phyloP scores from a whole-genome alignment of 2,113 vertebrate species.

The Chunga burmeisteri region DNA sequence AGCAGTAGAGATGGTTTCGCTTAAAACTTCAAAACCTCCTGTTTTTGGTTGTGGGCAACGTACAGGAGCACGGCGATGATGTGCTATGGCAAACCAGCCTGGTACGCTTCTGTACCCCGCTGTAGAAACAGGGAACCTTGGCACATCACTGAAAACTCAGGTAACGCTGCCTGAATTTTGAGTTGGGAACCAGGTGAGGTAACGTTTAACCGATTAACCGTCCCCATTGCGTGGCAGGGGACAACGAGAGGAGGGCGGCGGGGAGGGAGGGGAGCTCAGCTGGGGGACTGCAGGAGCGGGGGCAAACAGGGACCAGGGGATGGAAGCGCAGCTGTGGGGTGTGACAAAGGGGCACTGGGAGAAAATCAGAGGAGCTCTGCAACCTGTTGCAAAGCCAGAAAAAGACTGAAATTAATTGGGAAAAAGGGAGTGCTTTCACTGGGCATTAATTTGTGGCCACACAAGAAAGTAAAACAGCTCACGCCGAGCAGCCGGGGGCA shows the following conservation, averaged over 20 bases:
- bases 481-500: background rate
- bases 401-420: background rate
- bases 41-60: background rate
- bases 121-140: background rate
- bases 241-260: background rate
- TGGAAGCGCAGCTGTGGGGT: background rate
- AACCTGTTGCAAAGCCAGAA: background rate
- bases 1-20: background rate
- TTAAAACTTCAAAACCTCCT: background rate
- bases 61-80: background rate
- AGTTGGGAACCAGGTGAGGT: background rate
- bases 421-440: background rate
- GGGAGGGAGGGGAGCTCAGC: background rate
- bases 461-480: background rate
- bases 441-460: background rate
- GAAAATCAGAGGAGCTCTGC: background rate
- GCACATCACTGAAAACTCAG: background rate
- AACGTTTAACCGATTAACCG: background rate
- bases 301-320: background rate
- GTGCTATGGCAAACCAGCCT: background rate
- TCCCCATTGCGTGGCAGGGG: background rate
- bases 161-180: background rate
- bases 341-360: background rate
- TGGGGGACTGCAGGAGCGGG: background rate
- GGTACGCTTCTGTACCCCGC: background rate